Base-by-base conservation (phyloP, 2,888 invertebrate species). In the Eilema caniola region DNA sequence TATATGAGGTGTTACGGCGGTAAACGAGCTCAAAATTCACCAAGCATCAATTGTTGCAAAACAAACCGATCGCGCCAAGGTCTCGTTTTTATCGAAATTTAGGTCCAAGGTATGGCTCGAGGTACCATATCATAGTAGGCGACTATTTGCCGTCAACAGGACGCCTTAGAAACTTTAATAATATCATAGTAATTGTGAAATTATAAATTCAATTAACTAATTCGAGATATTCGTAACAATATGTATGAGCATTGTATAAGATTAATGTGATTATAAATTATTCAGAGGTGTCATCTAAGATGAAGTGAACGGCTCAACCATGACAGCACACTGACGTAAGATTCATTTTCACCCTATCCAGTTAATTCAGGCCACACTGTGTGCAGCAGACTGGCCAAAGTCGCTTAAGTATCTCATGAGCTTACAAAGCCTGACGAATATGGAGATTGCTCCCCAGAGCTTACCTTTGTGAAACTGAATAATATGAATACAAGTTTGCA, bases 391-490 rank as follows among this genome's bases (percentile, higher is more conserved):
- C 24, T 25, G 25, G 5, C 28, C 62, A 69, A 62, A 28, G 59
- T 23, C 23, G 47, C 60, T 60, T 66, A 24, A 20, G 63, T 31
- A 28, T 25, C 28, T 24, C 31, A 33, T 47, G 41, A 64, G 60
- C 24, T 60, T 53, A 59, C 63, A 25, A 57, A 64, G 60, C 60
- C 14, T 53, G 31, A 23, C 64, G 23, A 63, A 60, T 60, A 64
- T 69, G 69, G 25, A 64, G 47, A 64, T 69, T 64, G 20, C 47
- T 69, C 60, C 64, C 64, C 41, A 24, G 60, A 31, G 64, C 60
- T 60, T 47, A 24, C 47, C 53, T 69, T 64, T 69, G 63, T 64
- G 64, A 60, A 23, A 24, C 41, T 60, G 59, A 64, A 47, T 64
- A 53, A 53, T 53, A 2, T 53, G 53, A n/a, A 69, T 69, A 28